A percentile compares a stretch with the other conserved stretches of the same genome.
Conservation (phyloP, 2,888 invertebrate species). For the Tholera decimalis region DNA sequence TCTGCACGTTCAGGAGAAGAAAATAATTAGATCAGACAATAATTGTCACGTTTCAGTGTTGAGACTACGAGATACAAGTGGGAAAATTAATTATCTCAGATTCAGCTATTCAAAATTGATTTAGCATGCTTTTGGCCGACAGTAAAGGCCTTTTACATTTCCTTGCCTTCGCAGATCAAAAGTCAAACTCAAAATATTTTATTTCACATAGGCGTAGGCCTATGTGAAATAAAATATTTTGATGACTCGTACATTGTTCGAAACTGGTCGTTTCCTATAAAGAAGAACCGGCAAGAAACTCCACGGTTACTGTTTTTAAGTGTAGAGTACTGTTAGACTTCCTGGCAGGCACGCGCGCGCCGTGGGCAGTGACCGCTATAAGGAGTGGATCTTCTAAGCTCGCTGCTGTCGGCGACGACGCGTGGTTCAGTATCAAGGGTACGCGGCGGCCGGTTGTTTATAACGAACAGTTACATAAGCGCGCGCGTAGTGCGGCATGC, state of each 20-base stretch:
- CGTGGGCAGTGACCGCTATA: no score
- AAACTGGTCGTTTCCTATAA: no score
- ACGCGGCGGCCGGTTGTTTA: conserved; percentile 62
- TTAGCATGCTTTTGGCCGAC: not conserved
- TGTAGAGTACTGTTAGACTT: no score
- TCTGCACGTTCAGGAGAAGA: not conserved
- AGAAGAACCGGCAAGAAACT: no score
- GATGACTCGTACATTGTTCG: no score
- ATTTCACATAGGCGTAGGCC: no score
- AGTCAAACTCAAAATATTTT: no score
- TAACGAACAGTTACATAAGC: conserved; percentile 66
- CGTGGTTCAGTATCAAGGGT: conserved; percentile 64
- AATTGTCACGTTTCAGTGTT: not conserved
- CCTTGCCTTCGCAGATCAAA: no score
- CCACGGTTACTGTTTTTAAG: no score
- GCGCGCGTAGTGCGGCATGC: conserved; percentile 63
- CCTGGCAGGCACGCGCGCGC: no score
- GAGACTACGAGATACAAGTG: not conserved
- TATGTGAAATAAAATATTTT: no score
- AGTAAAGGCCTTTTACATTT: not conserved
- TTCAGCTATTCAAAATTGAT: not conserved
- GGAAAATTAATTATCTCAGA: not conserved
- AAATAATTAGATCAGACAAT: not conserved
- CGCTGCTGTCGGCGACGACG: conserved; percentile 23
- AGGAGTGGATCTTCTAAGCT: conserved; percentile 49